Percentiles rank a stretch among this genome's conserved stretches.
Evolutionary conservation across 2,113 vertebrate species (phyloP).

Genomic region (Vulpes lagopus): DNA sequence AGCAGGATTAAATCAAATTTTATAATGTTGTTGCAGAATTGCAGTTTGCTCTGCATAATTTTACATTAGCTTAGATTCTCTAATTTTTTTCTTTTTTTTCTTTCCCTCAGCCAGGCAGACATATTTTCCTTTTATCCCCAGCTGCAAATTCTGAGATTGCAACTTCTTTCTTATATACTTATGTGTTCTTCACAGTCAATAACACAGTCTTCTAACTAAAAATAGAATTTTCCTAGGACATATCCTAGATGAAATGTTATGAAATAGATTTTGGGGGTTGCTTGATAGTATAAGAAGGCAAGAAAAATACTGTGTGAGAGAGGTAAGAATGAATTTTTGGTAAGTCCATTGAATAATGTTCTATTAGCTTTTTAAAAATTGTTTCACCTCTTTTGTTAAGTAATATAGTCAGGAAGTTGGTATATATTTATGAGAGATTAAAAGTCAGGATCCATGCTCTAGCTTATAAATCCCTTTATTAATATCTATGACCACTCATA

Average conservation of each 20-base stretch:
- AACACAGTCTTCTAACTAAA: background rate
- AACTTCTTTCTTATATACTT: background rate
- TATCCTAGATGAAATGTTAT: background rate
- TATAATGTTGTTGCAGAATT: background rate
- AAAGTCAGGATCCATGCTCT: background rate
- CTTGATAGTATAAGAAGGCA: background rate
- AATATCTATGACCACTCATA: background rate
- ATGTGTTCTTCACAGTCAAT: background rate
- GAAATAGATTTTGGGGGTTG: background rate
- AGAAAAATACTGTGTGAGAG: conserved; percentile 2
- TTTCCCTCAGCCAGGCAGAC: background rate
- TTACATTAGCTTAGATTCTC: conserved; percentile 9
- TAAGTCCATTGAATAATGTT: background rate
- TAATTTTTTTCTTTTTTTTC: background rate
- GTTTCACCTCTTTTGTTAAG: background rate
- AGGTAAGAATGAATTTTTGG: background rate
- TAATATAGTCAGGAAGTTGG: background rate
- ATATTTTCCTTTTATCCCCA: background rate
- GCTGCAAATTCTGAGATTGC: background rate
- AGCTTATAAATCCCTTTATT: background rate
- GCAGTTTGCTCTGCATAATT: background rate
- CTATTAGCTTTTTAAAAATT: background rate
- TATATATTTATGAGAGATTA: background rate
- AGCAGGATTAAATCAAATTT: conserved; percentile 23
- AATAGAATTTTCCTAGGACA: background rate